Base-by-base conservation (phyloP, 2,888 invertebrate species). In the Diabrotica balteata region DNA sequence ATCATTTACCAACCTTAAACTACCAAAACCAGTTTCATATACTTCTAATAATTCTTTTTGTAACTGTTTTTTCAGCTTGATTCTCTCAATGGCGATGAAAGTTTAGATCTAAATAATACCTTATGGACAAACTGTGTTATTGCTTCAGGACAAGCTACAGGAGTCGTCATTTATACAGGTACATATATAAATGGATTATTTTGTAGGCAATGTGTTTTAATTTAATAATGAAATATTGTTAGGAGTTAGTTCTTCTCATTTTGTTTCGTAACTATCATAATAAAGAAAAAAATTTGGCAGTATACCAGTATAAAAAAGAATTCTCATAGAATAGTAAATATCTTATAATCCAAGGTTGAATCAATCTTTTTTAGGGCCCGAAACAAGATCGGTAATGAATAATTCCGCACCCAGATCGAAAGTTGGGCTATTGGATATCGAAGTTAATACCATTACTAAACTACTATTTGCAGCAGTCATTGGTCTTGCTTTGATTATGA, bases 41-140 rank as follows among this genome's bases (percentile, higher is more conserved):
- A 32, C 17, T 17, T 17, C 17, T 17, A 17, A 17, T 17, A 17
- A 17, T 32, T 32, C 0, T 32, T 32, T 32, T 32, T 44, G 49
- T 50, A 51, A 22, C 54, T 59, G 46, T 60, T 66, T 55, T 77
- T 80, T 46, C 72, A 88, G 87, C 85, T 88, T 78, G 90, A 90
- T 81, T 89, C 88, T 63, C 84, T 84, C 57, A 87, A 86, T 71
- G 88, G 88, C 50, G 91, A 91, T 79, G 95, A 95, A 76, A 93
- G 96, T 55, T 87, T 99, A 65, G 94, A 94, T 78, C 92, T 99
- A 43, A 97, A 98, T 84, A 98, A 98, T 82, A 98, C 98, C 0
- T 84, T 99, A 63, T 99, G 99, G 99, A 96, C 98, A 6, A 98
- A 98, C 77, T 97, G 97, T 61, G 98, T 99, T 0, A 92, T 99